Percentiles rank a stretch among this genome's conserved stretches.
These are phyloP conservation scores for Calonectris borealis DNA, from an alignment of 2,113 vertebrate genomes.

Conservation along the genomic window DNA sequence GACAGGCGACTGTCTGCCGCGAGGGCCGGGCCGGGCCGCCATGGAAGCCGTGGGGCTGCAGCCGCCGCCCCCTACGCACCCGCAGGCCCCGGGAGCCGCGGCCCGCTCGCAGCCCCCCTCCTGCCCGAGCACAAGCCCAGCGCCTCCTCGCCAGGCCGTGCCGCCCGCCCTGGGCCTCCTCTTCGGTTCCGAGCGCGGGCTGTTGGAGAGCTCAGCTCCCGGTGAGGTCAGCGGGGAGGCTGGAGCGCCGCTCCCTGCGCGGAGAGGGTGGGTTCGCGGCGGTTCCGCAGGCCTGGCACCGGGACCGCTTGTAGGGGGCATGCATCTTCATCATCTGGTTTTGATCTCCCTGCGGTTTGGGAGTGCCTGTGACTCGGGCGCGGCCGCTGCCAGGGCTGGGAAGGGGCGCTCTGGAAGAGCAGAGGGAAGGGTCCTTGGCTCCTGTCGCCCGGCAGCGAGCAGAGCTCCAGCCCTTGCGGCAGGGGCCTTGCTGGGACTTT, in stretches of 20 bases:
- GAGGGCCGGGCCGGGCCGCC: background rate
- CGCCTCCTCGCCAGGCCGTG: accelerated
- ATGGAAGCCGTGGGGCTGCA: accelerated
- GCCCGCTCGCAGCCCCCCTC: too few relatives aligned
- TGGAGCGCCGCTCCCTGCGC: too few relatives aligned
- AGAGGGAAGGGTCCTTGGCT: background rate
- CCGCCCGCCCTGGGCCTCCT: too few relatives aligned
- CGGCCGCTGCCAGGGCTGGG: background rate
- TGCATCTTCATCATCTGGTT: background rate
- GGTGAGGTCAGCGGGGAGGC: background rate
- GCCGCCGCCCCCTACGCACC: accelerated
- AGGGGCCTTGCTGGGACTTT: background rate
- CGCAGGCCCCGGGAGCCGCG: background rate
- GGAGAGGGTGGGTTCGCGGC: background rate
- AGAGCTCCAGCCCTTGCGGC: background rate
- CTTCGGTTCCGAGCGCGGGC: accelerated
- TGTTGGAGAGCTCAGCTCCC: background rate
- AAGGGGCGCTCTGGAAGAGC: background rate
- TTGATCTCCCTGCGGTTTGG: background rate
- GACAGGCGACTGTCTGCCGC: background rate
- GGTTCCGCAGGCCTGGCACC: background rate
- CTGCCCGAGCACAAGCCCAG: background rate
- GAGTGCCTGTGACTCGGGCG: accelerated
- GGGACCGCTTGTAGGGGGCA: background rate
- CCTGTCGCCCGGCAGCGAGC: background rate